Evolutionary conservation across 2,797 vertebrate genomes (phyloP).

Genomic region (Poecilia gillii): DNA sequence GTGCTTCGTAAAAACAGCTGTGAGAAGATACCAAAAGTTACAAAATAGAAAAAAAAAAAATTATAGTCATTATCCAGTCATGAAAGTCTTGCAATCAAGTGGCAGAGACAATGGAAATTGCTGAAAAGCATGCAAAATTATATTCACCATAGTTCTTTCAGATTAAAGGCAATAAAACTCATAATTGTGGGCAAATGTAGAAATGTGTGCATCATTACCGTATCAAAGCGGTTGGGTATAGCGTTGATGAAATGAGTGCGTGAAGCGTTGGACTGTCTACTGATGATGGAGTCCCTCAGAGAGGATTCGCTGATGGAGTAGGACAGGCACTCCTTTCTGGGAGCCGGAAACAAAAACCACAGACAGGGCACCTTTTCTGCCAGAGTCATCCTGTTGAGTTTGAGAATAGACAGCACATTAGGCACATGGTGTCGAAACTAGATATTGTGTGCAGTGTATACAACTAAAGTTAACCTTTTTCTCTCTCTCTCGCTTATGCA

Average conservation of each 20-base stretch:
- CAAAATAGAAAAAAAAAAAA: background rate
- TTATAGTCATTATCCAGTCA: background rate
- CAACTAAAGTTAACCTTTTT: background rate
- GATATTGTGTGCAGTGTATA: background rate
- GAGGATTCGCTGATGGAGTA: conserved; percentile 77
- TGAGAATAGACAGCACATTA: background rate
- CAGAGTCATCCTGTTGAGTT: conserved; percentile 71
- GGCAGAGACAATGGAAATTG: background rate
- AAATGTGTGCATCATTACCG: conserved; percentile 52
- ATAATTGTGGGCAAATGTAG: background rate
- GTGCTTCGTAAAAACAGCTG: background rate
- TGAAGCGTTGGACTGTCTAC: conserved; percentile 73
- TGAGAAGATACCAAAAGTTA: background rate
- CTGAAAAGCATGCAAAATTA: background rate
- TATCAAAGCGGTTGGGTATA: conserved; percentile 40
- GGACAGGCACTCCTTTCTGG: conserved; percentile 67
- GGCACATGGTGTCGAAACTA: background rate
- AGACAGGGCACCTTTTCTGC: conserved; percentile 78
- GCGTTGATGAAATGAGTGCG: conserved; percentile 62
- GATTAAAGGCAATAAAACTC: background rate
- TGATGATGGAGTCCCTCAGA: conserved; percentile 72
- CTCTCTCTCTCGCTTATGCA: background rate
- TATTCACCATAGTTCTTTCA: background rate
- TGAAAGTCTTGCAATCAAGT: background rate
- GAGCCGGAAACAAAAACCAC: conserved; percentile 67